These are phyloP conservation scores for Colinus virginianus DNA, from an alignment of 2,113 vertebrate species.

Conservation along the genomic window DNA sequence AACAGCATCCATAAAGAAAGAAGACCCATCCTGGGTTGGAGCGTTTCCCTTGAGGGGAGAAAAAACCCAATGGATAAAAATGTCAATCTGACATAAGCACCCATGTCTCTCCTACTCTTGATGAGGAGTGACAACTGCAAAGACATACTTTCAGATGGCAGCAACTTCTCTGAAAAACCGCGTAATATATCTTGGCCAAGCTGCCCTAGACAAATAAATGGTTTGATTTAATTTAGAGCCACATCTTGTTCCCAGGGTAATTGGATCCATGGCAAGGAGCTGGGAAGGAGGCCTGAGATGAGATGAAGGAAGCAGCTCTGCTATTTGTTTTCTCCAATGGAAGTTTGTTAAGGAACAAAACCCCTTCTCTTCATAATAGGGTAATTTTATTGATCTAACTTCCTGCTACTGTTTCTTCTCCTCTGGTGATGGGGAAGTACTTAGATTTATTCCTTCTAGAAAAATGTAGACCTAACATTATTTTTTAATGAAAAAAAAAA, in stretches of 20 bases:
- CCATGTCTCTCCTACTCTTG: not conserved
- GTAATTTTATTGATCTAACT: not conserved
- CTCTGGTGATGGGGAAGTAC: not conserved
- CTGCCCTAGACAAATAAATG: conserved; percentile 35
- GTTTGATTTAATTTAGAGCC: conserved; percentile 65
- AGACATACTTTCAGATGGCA: not conserved
- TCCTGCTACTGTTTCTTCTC: conserved; percentile 20
- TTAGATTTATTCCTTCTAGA: not conserved
- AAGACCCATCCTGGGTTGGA: not conserved
- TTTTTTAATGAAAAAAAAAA: not conserved
- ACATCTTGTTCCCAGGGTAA: conserved; percentile 51
- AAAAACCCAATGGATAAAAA: not conserved
- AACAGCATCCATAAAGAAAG: not conserved
- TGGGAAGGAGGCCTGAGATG: conserved; percentile 26
- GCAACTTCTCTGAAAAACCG: not conserved
- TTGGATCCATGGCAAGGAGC: conserved; percentile 36
- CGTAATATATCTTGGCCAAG: not conserved
- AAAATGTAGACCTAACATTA: not conserved
- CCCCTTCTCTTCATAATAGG: not conserved
- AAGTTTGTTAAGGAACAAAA: not conserved
- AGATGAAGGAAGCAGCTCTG: conserved; percentile 3
- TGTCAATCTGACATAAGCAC: not conserved
- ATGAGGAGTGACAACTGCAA: not conserved
- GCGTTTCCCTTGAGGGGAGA: not conserved
- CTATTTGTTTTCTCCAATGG: not conserved